Percentiles rank a stretch among this genome's conserved stretches.
Conservation (phyloP, 2,888 invertebrate genomes). For the Gandaritis pyraliata region DNA sequence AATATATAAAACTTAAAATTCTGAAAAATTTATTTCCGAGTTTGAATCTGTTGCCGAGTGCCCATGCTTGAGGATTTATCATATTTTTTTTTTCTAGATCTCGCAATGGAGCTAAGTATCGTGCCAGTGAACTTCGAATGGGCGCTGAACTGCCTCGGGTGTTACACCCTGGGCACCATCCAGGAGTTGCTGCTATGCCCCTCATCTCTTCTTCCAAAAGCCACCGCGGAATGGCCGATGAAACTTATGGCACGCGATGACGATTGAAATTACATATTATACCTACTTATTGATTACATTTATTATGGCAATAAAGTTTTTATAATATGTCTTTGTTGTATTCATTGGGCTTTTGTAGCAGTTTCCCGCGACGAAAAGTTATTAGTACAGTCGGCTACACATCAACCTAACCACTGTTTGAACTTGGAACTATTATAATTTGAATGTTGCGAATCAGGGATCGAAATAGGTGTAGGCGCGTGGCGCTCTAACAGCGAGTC, state of each 20-base stretch:
- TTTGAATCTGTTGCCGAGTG: too few species aligned
- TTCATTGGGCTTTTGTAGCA: neutral
- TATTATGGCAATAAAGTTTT: slow-evolving; percentile 27
- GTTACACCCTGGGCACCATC: slow-evolving; percentile 62
- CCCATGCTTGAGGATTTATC: too few species aligned
- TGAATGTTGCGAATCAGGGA: too few species aligned
- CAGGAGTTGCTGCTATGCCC: slow-evolving; percentile 70
- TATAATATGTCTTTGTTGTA: slow-evolving; percentile 12
- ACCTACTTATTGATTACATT: slow-evolving; percentile 20
- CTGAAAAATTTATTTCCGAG: too few species aligned
- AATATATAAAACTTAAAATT: too few species aligned
- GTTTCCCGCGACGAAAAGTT: too few species aligned
- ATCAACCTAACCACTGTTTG: too few species aligned
- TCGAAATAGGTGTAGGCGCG: too few species aligned
- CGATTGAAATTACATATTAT: slow-evolving; percentile 45
- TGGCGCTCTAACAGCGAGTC: too few species aligned
- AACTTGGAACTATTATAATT: too few species aligned
- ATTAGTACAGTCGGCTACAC: too few species aligned
- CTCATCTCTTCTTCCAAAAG: slow-evolving; percentile 54
- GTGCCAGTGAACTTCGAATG: slow-evolving; percentile 79
- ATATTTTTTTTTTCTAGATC: slow-evolving; percentile 56
- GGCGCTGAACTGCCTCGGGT: slow-evolving; percentile 77
- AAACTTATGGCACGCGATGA: slow-evolving; percentile 55
- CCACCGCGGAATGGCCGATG: slow-evolving; percentile 60
- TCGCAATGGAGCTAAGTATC: slow-evolving; percentile 66